Evolutionary conservation across 2,888 invertebrate species (phyloP).

Genomic region (Ferrisia virgata): DNA sequence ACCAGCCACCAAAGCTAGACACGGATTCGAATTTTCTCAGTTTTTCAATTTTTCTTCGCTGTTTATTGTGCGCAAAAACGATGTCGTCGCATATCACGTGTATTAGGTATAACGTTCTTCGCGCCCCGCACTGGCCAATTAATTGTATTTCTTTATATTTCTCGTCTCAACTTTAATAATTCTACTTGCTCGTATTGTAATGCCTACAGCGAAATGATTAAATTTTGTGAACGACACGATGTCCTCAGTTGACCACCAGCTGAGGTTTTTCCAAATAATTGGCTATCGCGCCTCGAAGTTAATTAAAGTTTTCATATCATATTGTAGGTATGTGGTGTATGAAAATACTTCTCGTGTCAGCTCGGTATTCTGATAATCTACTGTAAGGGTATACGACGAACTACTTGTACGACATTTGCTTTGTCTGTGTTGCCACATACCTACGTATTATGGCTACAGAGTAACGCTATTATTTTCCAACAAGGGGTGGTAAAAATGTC

Average conservation of each 20-base stretch:
- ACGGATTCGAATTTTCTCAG: too few relatives aligned
- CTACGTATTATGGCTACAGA: too few relatives aligned
- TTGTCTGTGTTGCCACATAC: too few relatives aligned
- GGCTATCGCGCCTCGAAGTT: neutral
- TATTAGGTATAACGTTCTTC: too few relatives aligned
- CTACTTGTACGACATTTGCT: too few relatives aligned
- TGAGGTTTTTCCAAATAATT: neutral
- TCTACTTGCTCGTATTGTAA: too few relatives aligned
- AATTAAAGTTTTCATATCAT: neutral
- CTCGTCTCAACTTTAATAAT: too few relatives aligned
- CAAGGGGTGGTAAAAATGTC: neutral
- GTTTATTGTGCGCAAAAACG: neutral
- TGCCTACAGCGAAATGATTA: neutral
- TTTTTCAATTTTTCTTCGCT: neutral
- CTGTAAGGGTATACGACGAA: too few relatives aligned
- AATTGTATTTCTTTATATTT: neutral
- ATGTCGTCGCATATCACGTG: too few relatives aligned
- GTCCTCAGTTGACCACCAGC: too few relatives aligned
- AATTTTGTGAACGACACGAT: neutral
- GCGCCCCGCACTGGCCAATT: neutral
- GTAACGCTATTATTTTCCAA: neutral
- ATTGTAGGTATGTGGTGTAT: too few relatives aligned
- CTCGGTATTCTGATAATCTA: neutral
- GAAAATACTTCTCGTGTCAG: neutral
- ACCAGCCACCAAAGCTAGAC: too few relatives aligned